Base-by-base conservation (phyloP, 2,113 vertebrate species). In the Sturnus vulgaris region DNA sequence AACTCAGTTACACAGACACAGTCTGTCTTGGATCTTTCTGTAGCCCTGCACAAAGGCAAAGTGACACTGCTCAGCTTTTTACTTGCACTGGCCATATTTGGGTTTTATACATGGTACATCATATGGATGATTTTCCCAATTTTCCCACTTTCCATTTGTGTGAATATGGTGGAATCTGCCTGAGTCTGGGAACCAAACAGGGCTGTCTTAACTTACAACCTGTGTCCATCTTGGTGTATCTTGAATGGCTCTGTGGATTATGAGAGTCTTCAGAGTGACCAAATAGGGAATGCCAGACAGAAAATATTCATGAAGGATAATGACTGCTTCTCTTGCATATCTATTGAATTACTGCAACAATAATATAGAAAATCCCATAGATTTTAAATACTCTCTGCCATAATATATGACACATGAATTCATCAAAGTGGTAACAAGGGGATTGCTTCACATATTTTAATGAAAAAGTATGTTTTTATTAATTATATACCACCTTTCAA, bases 401-500 rank as follows among this genome's bases (percentile, higher is more conserved):
- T 46, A 82, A 50, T 82, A 25, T 16, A 19, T 57, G 73, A 50
- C 89, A 83, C 30, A n/a, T 82, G 53, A 72, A 89, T 96, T 93
- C 18, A 52, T 96, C 78, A 76, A 61, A 77, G 15, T 47, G 68
- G 70, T 79, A 92, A 85, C 89, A 85, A 65, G 81, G 46, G 86
- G 53, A 69, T 87, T 89, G 49, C n/a, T 84, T 93, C 70, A 50
- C 49, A 0, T 91, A 56, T 82, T 93, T 92, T 91, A 89, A 84
- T 79, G 52, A 85, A 91, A 90, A 94, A 82, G 52, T 46, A 79
- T 12, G 35, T 44, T 84, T 79, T 25, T 72, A 82, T 96, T 90
- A 91, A 95, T 94, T 96, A 82, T 95, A n/a, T 72, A 84, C 53
- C 66, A 79, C 37, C 70, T 93, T 92, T 95, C 86, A 89, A 81